Conservation (phyloP, 2,888 invertebrate species). For the Taenaris catops region DNA sequence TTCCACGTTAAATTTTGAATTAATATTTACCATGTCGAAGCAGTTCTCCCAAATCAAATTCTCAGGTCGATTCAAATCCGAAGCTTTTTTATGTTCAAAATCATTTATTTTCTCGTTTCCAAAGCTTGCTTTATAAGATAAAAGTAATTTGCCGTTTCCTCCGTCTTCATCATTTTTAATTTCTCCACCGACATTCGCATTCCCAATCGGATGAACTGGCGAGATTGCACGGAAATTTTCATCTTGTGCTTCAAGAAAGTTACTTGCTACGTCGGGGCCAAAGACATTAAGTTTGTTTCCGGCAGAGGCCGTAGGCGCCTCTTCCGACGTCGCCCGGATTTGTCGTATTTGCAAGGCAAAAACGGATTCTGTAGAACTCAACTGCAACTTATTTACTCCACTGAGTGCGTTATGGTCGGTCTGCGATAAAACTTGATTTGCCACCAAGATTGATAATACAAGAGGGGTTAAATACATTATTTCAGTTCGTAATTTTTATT, state of each 20-base stretch:
- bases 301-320: constrained; percentile 47
- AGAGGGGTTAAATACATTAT: constrained; percentile 44
- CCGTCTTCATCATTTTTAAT: constrained; percentile 36
- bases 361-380: constrained; percentile 31
- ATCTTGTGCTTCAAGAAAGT: constrained; percentile 35
- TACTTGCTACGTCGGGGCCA: constrained; percentile 34
- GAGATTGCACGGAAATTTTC: constrained; percentile 65
- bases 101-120: constrained; percentile 19
- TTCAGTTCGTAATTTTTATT: constrained; percentile 20
- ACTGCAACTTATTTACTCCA: constrained; percentile 43
- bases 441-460: constrained; percentile 44
- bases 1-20: constrained; percentile 39
- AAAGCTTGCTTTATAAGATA: constrained; percentile 30
- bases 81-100: constrained; percentile 17
- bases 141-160: constrained; percentile 41
- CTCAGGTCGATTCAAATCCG: constrained; percentile 32
- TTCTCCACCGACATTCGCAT: constrained; percentile 39
- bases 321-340: constrained; percentile 58
- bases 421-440: constrained; percentile 42
- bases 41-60: constrained; percentile 62
- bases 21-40: constrained; percentile 38
- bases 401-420: constrained; percentile 35
- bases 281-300: constrained; percentile 68
- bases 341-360: constrained; percentile 54
- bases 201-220: constrained; percentile 45